Percentiles rank a stretch among this genome's conserved stretches.
phyloP scores from a whole-genome alignment of 2,888 invertebrate species.

The Machimus atricapillus region DNA sequence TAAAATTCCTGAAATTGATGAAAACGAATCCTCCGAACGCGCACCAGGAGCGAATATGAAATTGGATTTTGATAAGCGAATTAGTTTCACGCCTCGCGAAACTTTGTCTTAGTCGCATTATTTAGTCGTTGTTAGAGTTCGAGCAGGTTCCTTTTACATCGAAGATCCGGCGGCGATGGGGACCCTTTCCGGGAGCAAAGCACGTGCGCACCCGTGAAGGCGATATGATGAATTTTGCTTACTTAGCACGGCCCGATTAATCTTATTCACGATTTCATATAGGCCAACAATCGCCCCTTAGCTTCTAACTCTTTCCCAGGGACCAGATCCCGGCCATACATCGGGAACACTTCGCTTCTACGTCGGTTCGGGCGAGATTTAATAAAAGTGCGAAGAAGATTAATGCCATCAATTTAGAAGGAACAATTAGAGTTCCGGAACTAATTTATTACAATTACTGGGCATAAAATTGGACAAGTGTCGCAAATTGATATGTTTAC shows the following conservation, averaged over 20 bases:
- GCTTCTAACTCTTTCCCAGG: conserved; percentile 1
- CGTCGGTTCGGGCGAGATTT: not conserved
- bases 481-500: conserved; percentile 24
- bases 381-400: conserved; percentile 38
- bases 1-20: conserved; percentile 6
- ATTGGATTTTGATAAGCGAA: conserved; percentile 30
- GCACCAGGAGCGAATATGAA: conserved; percentile 12
- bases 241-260: conserved; percentile 16
- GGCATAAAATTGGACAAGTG: conserved; percentile 31
- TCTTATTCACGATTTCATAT: conserved; percentile 27
- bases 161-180: not conserved
- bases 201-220: not conserved
- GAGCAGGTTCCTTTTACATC: not conserved
- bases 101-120: conserved; percentile 20
- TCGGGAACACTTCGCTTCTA: not conserved
- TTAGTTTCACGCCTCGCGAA: conserved; percentile 16
- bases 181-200: not conserved
- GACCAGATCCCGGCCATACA: not conserved
- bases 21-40: conserved; percentile 1
- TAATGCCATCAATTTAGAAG: conserved; percentile 18
- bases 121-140: not conserved
- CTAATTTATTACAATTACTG: conserved; percentile 35
- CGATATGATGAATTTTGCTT: conserved; percentile 5
- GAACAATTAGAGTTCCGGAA: conserved; percentile 32
- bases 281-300: not conserved